Percentiles rank a stretch among this genome's conserved stretches.
Conservation (phyloP, 2,888 invertebrate species). For the Anoplius nigerrimus region DNA sequence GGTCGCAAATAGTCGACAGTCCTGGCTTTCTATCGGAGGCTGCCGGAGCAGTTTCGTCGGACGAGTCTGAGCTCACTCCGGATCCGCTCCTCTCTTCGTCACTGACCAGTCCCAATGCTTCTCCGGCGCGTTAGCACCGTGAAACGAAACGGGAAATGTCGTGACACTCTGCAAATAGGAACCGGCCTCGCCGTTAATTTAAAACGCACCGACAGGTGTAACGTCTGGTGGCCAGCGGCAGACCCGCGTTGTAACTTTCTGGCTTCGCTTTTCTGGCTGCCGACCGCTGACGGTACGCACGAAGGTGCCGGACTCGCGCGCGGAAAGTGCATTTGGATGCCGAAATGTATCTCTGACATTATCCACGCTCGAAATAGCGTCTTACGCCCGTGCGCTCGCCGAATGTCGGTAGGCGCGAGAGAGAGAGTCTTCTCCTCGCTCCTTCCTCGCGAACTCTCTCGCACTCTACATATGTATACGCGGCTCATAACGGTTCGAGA, state of each 20-base stretch:
- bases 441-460: too few species aligned
- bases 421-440: background rate
- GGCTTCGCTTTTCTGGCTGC: background rate
- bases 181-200: slow-evolving; percentile 44
- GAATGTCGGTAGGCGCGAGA: slow-evolving; percentile 1
- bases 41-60: slow-evolving; percentile 3
- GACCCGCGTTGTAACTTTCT: background rate
- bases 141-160: slow-evolving; percentile 52
- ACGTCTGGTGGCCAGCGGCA: slow-evolving; percentile 24
- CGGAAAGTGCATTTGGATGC: slow-evolving; percentile 35
- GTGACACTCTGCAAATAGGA: slow-evolving; percentile 56
- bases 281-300: background rate
- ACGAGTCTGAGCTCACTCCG: too few species aligned
- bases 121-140: slow-evolving; percentile 26
- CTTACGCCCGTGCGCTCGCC: slow-evolving; percentile 4
- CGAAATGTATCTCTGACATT: slow-evolving; percentile 34
- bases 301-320: background rate
- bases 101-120: slow-evolving; percentile 63
- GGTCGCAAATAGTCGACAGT: background rate
- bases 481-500: slow-evolving; percentile 37
- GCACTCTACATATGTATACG: slow-evolving; percentile 7
- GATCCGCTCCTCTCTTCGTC: slow-evolving; percentile 24
- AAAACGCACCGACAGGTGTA: slow-evolving; percentile 44
- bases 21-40: background rate
- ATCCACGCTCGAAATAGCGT: slow-evolving; percentile 37